These are phyloP conservation scores for Lamellibrachia satsuma DNA, from an alignment of 2,888 invertebrate genomes.

Conservation along the genomic window DNA sequence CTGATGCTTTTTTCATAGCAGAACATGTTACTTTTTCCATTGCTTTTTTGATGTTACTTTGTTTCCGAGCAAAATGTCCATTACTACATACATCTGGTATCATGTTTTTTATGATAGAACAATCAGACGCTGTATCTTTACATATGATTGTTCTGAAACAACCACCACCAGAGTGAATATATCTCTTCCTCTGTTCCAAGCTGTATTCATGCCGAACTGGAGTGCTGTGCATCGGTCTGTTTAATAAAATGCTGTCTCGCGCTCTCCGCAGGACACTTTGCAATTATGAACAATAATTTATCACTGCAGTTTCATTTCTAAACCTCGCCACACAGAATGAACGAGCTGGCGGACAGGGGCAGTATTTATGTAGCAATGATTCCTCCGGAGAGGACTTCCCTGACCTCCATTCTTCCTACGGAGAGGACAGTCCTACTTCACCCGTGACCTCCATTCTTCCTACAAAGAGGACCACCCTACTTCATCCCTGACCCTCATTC, in stretches of 20 bases:
- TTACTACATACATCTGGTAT: too few species aligned
- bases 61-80: too few species aligned
- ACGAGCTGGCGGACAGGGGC: not conserved
- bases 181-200: not conserved
- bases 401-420: not conserved
- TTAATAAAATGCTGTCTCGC: not conserved
- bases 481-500: too few species aligned
- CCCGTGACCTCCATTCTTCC: too few species aligned
- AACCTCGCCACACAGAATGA: not conserved
- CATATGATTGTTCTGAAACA: not conserved
- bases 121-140: too few species aligned
- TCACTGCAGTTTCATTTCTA: conserved; percentile 1
- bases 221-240: not conserved
- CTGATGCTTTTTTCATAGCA: too few species aligned
- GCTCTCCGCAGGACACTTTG: not conserved
- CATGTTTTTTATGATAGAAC: too few species aligned
- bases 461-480: too few species aligned
- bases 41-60: too few species aligned
- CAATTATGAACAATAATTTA: conserved; percentile 6
- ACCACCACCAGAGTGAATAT: not conserved
- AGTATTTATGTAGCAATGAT: not conserved
- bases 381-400: not conserved
- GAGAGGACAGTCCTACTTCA: not conserved
- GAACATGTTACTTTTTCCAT: too few species aligned
- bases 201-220: not conserved